phyloP scores from a whole-genome alignment of 2,888 invertebrate genomes.

The Dasysyrphus tricinctus region DNA sequence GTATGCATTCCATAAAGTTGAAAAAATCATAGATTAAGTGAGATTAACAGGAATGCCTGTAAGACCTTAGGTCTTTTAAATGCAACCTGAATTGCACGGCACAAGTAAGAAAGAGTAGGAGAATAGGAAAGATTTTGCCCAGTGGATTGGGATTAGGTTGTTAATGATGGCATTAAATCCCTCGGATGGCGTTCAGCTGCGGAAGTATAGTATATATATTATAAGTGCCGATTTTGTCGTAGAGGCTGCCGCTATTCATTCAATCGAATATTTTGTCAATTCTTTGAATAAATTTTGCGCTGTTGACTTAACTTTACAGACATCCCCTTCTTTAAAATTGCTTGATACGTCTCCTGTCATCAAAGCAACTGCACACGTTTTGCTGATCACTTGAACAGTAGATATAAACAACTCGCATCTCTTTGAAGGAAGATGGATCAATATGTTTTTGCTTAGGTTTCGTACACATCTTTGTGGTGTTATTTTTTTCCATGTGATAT shows the following conservation, averaged over 20 bases:
- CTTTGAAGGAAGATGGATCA: background rate
- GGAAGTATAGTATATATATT: too few relatives aligned
- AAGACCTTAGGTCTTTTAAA: too few relatives aligned
- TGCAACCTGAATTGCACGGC: too few relatives aligned
- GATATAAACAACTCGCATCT: background rate
- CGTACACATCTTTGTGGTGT: background rate
- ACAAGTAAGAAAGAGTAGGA: too few relatives aligned
- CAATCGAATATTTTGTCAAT: too few relatives aligned
- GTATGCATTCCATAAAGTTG: too few relatives aligned
- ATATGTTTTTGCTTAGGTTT: background rate
- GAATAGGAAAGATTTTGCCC: too few relatives aligned
- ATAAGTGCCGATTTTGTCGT: constrained; percentile 1
- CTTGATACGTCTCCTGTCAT: background rate
- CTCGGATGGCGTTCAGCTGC: too few relatives aligned
- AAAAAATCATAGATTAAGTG: too few relatives aligned
- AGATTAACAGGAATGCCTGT: too few relatives aligned
- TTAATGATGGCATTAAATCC: too few relatives aligned
- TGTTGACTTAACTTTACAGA: background rate
- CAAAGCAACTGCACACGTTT: background rate
- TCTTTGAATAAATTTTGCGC: background rate
- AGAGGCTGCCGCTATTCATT: background rate
- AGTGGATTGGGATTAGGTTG: too few relatives aligned
- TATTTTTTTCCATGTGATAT: background rate
- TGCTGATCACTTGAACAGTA: constrained; percentile 3
- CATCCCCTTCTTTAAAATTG: background rate